Evolutionary conservation across 2,888 invertebrate genomes (phyloP), one percentile per base, ranked within the genome.

Genomic region (Cheilosia vernalis): DNA sequence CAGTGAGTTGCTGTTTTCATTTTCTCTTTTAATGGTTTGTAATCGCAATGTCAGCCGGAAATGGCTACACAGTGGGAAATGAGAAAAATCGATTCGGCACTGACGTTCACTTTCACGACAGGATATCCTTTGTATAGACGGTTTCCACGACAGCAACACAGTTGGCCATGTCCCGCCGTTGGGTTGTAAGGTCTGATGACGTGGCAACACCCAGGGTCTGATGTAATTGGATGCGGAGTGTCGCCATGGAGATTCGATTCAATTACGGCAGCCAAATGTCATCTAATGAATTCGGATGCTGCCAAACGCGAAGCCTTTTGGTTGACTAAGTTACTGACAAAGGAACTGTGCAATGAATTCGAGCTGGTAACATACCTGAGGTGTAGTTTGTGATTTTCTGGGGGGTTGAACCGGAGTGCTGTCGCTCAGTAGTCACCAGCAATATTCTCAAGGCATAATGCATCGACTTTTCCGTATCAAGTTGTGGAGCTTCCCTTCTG

Each of bases 111-210:
- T 15, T 47, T 60, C 66, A 51, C 64, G 15, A 53, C 78, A 78
- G 78, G 82, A 83, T 83, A 63, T 83, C 78, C 78, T 27, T 53
- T 51, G 63, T 53, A 63, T 53, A 63, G 44, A 61, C 21, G 15
- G 47, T 42, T 64, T 61, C 47, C 63, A 37, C 15, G 47, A 10
- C 56, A 47, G 60, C 66, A 37, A 19, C 44, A n/a, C 15, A n/a
- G 44, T 44, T 44, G 21, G 72, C 70, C 37, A 73, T 44, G 21
- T 64, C 70, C 37, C 67, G 67, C 30, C 40, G 7, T 53, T 61
- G 64, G 67, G 47, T 66, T 67, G 80, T 30, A 30, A 30, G 69
- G 19, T 44, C 21, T 4, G 67, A 17, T 69, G 53, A 40, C 53
- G 55, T 76, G 37, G 72, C 60, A 64, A 60, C 37, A 19, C 70